Evolutionary conservation across 1,140 invertebrate genomes (phyloP), one percentile per base, ranked within the genome.

Genomic region (Bombyx mori): DNA sequence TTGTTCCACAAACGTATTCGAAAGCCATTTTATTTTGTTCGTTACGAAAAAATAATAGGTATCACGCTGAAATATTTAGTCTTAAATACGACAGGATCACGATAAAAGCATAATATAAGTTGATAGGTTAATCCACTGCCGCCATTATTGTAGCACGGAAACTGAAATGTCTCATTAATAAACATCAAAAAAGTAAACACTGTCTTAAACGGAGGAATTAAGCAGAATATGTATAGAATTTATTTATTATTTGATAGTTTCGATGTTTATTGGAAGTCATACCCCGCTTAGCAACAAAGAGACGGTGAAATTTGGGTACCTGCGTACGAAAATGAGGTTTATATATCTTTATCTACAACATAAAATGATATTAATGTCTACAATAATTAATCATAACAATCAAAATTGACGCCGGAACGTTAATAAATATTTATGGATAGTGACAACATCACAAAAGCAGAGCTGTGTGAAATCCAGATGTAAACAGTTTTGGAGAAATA

Each of bases 161-260:
- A 81, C 69, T 76, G 79, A 78, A 82, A 83, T 79, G 81, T 83
- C 82, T 85, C 66, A 47, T 44, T 61, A 64, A 66, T 73, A 83
- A 85, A 86, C 83, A 86, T 85, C 77, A 83, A 79, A 84, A 81
- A 80, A 81, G 81, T 84, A 86, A 85, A 87, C 82, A 87, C 74
- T 79, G 81, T 81, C 77, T 74, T 81, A 75, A 76, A 69, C 56
- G 59, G 26, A 57, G 62, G 68, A 65, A 65, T 57, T 46, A 47
- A 59, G 61, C 26, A 42, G 10, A 10, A 56, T 42, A 54, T 1
- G 10, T 18, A 54, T 8, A 44, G 8, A 54, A 44, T 51, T 51
- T 4, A 51, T 10, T 10, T 35, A 35, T 35, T 51, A 35, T 51
- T 35, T 42, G 10, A 49, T 5, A 49, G 2, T 50, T 45, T 10